A percentile compares a stretch with the other conserved stretches of the same genome.
Evolutionary conservation across 2,888 invertebrate genomes (phyloP).

Genomic region (Ferdinandea cuprea): DNA sequence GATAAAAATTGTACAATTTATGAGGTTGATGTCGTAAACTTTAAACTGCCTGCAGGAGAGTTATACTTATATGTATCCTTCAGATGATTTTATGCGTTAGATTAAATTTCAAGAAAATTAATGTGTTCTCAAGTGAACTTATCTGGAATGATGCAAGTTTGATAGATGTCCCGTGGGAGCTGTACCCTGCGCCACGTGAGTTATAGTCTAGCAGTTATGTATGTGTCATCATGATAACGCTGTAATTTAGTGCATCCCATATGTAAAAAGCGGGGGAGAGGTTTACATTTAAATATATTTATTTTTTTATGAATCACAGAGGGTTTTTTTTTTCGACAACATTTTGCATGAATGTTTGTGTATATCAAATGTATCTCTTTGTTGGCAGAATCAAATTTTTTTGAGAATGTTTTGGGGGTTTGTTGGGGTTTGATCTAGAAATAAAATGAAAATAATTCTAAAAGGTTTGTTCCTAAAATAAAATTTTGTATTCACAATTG

Average conservation of each 20-base stretch:
- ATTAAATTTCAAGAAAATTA: conserved; percentile 48
- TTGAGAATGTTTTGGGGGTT: too few relatives aligned
- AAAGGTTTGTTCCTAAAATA: too few relatives aligned
- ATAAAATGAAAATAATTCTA: too few relatives aligned
- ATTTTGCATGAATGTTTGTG: too few relatives aligned
- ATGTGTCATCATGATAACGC: conserved; percentile 67
- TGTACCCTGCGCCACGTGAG: conserved; percentile 13
- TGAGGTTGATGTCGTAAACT: conserved; percentile 58
- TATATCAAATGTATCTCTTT: too few relatives aligned
- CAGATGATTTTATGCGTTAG: conserved; percentile 26
- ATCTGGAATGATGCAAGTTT: conserved; percentile 65
- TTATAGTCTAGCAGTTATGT: conserved; percentile 34
- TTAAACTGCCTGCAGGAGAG: conserved; percentile 45
- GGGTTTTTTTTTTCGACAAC: not conserved
- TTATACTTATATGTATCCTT: conserved; percentile 37
- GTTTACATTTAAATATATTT: conserved; percentile 34
- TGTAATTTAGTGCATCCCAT: conserved; percentile 65
- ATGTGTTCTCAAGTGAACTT: conserved; percentile 54
- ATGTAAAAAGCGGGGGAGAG: conserved; percentile 27
- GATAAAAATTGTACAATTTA: conserved; percentile 54
- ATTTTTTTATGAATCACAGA: not conserved
- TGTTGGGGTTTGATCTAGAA: too few relatives aligned
- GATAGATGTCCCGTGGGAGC: conserved; percentile 67
- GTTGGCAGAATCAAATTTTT: too few relatives aligned
- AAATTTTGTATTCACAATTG: too few relatives aligned